phyloP scores from a whole-genome alignment of 2,888 invertebrate genomes.

The Stenoptilia bipunctidactyla region DNA sequence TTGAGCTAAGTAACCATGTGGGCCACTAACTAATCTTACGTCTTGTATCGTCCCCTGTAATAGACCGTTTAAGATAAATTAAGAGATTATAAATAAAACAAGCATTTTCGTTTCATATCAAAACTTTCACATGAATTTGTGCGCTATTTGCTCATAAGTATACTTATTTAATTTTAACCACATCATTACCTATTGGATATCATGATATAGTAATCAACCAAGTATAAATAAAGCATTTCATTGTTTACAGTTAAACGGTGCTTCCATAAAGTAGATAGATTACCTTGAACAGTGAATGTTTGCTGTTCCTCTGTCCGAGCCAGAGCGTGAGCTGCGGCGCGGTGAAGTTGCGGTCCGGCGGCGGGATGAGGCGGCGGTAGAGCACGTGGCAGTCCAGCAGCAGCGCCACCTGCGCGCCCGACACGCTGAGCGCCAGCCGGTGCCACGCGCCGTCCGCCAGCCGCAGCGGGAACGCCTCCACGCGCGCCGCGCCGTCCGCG shows the following conservation, averaged over 20 bases:
- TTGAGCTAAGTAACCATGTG: conserved; percentile 88
- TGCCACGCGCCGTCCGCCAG: conserved; percentile 92
- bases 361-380: conserved; percentile 83
- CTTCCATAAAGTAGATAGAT: too few species aligned
- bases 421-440: conserved; percentile 85
- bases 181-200: too few species aligned
- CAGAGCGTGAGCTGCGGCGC: conserved; percentile 82
- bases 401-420: conserved; percentile 86
- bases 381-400: conserved; percentile 89
- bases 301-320: conserved; percentile 89
- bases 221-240: too few species aligned
- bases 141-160: too few species aligned
- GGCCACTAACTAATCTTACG: conserved; percentile 85
- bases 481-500: conserved; percentile 75
- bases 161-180: too few species aligned
- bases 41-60: conserved; percentile 90
- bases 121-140: too few species aligned
- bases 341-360: conserved; percentile 83
- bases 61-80: too few species aligned
- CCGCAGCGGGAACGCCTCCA: conserved; percentile 89
- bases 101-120: too few species aligned
- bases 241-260: too few species aligned
- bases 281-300: conserved; percentile 91
- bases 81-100: too few species aligned
- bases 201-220: too few species aligned